Conservation (phyloP, 2,113 vertebrate genomes). For the Zapornia atra region DNA sequence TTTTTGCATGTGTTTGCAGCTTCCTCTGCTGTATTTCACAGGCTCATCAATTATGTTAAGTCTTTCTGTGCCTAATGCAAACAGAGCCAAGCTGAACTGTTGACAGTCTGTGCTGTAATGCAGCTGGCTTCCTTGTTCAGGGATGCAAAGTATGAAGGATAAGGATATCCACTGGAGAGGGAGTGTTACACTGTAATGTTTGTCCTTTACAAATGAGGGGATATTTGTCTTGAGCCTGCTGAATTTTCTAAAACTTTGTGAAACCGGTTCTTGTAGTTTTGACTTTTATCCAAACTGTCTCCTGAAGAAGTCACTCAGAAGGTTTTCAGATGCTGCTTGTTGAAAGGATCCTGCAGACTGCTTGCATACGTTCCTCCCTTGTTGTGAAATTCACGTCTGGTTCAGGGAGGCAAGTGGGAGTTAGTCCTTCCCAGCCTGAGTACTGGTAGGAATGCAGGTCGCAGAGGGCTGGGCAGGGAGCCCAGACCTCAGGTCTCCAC, state of each 20-base stretch:
- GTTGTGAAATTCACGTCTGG: not conserved
- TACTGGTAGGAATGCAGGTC: not conserved
- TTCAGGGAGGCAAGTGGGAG: not conserved
- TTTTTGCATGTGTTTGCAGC: not conserved
- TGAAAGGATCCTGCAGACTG: not conserved
- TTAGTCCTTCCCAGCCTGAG: not conserved
- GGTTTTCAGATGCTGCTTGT: not conserved
- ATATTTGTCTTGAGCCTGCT: not conserved
- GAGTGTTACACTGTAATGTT: not conserved
- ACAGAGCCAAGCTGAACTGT: not conserved
- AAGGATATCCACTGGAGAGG: not conserved
- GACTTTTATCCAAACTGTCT: not conserved
- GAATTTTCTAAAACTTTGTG: not conserved
- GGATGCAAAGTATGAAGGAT: not conserved
- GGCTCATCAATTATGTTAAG: not conserved
- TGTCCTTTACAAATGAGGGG: not conserved
- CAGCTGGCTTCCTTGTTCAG: not conserved
- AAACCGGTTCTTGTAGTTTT: not conserved
- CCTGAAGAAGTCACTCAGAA: not conserved
- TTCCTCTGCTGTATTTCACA: not conserved
- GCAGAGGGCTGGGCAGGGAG: not conserved
- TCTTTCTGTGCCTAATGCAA: not conserved
- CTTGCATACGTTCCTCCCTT: not conserved
- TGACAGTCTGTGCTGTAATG: not conserved
- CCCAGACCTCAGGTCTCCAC: not conserved